These are phyloP conservation scores for Phenganax subtilis DNA, from an alignment of 92 coral and sea anemone genomes.

Conservation along the genomic window DNA sequence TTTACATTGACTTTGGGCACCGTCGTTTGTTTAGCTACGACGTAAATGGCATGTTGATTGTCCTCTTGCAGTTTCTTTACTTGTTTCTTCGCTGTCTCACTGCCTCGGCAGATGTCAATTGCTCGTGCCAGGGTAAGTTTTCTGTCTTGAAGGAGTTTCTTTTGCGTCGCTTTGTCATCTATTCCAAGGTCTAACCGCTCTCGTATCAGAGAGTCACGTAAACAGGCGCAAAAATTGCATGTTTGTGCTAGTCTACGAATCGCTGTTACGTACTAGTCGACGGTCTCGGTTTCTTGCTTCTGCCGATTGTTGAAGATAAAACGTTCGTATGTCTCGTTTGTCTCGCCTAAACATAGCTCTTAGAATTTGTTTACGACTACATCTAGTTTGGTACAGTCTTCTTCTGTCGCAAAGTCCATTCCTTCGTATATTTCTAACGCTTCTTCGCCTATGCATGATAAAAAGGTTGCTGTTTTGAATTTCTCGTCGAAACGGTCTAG, in stretches of 20 bases:
- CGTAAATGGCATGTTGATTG: constrained; percentile 2
- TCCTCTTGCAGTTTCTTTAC: background rate
- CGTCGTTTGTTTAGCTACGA: background rate
- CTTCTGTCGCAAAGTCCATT: constrained; percentile 15
- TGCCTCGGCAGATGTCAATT: constrained; percentile 18
- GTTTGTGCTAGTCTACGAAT: constrained; percentile 10
- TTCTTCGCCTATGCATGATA: constrained; percentile 40
- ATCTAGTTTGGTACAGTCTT: background rate
- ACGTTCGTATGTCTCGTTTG: constrained; percentile 34
- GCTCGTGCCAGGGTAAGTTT: constrained; percentile 18
- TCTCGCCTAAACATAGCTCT: constrained; percentile 30
- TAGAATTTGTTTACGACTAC: background rate
- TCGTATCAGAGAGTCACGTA: constrained; percentile 13
- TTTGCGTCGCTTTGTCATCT: constrained; percentile 2
- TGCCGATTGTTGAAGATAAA: constrained; percentile 5
- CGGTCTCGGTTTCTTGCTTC: background rate
- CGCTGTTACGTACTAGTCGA: constrained; percentile 18
- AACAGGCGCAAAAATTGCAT: constrained; percentile 21
- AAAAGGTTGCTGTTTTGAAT: constrained; percentile 42
- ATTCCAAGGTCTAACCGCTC: constrained; percentile 21
- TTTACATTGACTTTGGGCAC: constrained; percentile 12
- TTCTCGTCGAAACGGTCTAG: constrained; percentile 16
- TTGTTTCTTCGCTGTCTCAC: background rate
- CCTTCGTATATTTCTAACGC: constrained; percentile 38
- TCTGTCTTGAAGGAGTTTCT: constrained; percentile 13